These are phyloP conservation scores for Halcyon smyrnensis DNA, from an alignment of 2,797 vertebrate genomes.

Conservation along the genomic window DNA sequence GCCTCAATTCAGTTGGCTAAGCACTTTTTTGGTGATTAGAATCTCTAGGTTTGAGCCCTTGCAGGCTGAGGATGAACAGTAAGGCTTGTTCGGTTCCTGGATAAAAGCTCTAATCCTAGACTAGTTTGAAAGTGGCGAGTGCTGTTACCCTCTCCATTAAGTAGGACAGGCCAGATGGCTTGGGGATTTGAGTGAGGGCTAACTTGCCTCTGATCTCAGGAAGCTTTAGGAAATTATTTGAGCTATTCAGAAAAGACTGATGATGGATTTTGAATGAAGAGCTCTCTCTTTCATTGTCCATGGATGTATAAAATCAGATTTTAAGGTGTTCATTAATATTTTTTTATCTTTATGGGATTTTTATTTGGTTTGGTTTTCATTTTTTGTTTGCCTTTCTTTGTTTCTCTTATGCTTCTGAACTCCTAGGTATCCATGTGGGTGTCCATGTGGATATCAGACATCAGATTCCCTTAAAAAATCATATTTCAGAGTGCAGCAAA, in stretches of 20 bases:
- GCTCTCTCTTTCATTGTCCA: not conserved
- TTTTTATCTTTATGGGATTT: not conserved
- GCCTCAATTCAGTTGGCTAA: not conserved
- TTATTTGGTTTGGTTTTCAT: fast-evolving
- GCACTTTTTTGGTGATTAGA: not conserved
- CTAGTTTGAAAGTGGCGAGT: not conserved
- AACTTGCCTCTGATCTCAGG: not conserved
- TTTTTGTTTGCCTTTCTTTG: not conserved
- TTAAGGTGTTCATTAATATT: not conserved
- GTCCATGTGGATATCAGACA: not conserved
- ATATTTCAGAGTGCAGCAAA: not conserved
- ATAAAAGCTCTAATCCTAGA: not conserved
- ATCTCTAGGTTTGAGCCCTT: not conserved
- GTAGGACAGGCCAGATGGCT: not conserved
- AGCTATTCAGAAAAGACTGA: not conserved
- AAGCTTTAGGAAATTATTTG: slow-evolving; percentile 7
- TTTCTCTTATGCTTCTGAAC: not conserved
- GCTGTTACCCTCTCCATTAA: not conserved
- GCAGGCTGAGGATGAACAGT: not conserved
- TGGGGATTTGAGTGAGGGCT: not conserved
- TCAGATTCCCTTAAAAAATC: not conserved
- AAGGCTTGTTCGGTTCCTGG: not conserved
- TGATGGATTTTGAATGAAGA: not conserved
- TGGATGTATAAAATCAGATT: not conserved
- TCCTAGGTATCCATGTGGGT: fast-evolving